Conservation (phyloP, 92 coral and sea anemone genomes). For the Epizoanthus scotinus region DNA sequence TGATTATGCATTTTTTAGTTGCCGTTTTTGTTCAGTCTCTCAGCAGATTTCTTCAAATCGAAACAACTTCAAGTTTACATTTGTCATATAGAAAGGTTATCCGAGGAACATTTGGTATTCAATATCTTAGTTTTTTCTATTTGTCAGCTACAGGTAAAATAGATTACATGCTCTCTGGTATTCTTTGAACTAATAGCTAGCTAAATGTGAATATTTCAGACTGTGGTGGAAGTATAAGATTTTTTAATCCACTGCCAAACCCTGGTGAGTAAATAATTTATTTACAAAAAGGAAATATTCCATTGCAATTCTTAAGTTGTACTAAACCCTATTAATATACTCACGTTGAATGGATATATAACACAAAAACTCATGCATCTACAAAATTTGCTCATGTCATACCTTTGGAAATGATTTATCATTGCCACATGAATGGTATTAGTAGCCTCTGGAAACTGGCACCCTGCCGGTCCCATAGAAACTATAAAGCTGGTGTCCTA, state of each 20-base stretch:
- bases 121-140: background rate
- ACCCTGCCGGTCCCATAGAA: conserved; percentile 31
- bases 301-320: background rate
- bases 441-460: conserved; percentile 26
- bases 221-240: background rate
- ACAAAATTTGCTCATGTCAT: conserved; percentile 2
- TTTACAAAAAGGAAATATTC: background rate
- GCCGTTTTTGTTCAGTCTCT: background rate
- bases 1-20: background rate
- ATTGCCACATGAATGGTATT: conserved; percentile 31
- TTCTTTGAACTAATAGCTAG: too few relatives aligned
- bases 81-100: background rate
- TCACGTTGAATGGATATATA: background rate
- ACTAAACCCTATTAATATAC: background rate
- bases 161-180: too few relatives aligned
- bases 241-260: background rate
- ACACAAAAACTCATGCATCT: background rate
- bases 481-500: conserved; percentile 24
- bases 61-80: background rate
- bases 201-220: too few relatives aligned
- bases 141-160: background rate
- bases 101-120: background rate
- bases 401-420: conserved; percentile 25
- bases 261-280: background rate
- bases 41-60: background rate